These are phyloP conservation scores for Eupsilia transversa DNA, from an alignment of 2,888 invertebrate species.

Conservation along the genomic window DNA sequence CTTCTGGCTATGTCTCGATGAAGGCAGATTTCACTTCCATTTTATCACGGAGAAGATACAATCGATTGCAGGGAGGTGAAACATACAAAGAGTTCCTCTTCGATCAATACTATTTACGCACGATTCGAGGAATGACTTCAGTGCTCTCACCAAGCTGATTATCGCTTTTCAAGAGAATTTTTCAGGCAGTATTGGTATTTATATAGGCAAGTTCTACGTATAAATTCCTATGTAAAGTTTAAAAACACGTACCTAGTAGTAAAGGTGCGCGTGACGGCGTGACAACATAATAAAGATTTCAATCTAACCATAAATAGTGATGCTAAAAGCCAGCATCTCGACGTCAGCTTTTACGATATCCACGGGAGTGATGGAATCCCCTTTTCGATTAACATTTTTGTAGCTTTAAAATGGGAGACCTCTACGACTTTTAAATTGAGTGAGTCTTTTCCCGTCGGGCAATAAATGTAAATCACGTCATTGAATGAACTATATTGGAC, in stretches of 20 bases:
- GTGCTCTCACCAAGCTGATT: neutral
- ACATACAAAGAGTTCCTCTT: neutral
- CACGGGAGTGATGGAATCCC: constrained; percentile 48
- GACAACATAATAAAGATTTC: constrained; percentile 35
- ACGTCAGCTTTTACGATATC: constrained; percentile 49
- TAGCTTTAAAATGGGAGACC: constrained; percentile 57
- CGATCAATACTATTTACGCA: neutral
- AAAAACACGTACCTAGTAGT: constrained; percentile 11
- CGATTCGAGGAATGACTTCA: constrained; percentile 2
- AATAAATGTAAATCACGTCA: constrained; percentile 87
- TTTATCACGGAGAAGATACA: constrained; percentile 34
- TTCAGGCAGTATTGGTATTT: neutral
- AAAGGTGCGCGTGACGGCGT: neutral
- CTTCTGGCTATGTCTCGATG: constrained; percentile 39
- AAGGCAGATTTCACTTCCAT: constrained; percentile 36
- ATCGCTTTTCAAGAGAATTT: neutral
- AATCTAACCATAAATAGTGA: constrained; percentile 38
- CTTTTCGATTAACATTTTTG: constrained; percentile 57
- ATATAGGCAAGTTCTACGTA: neutral
- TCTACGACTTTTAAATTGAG: constrained; percentile 76
- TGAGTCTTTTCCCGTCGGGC: constrained; percentile 75
- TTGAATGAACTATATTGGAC: constrained; percentile 82
- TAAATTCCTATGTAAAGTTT: neutral
- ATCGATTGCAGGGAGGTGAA: constrained; percentile 12
- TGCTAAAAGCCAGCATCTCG: constrained; percentile 31